Conservation (phyloP, 37 sponge, comb jelly and placozoan species). For the Cliona cf. orientalis region DNA sequence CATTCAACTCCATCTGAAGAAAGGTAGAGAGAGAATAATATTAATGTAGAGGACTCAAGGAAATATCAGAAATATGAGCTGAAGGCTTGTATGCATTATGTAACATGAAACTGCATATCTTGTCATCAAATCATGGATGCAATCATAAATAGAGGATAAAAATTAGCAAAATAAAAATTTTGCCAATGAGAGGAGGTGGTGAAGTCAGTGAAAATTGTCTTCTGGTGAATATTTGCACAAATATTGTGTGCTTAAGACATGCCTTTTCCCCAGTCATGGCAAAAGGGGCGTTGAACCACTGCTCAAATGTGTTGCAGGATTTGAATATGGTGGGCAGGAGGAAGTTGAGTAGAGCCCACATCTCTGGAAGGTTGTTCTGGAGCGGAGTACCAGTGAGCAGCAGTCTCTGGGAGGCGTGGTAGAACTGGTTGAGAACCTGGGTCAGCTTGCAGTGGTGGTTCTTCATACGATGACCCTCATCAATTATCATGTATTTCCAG, state of each 20-base stretch:
- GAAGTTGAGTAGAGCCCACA: conserved; percentile 99
- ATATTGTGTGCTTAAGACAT: not conserved
- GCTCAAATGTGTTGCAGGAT: conserved; percentile 93
- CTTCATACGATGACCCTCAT: conserved; percentile 99
- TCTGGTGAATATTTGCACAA: too few relatives aligned
- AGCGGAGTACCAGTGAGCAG: conserved; percentile 97
- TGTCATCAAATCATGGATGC: too few relatives aligned
- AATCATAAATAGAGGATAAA: too few relatives aligned
- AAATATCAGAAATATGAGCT: too few relatives aligned
- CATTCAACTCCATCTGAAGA: conserved; percentile 95
- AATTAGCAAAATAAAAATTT: too few relatives aligned
- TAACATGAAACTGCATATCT: too few relatives aligned
- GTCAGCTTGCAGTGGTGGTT: conserved; percentile 99
- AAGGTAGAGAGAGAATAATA: too few relatives aligned
- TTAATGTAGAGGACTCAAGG: too few relatives aligned
- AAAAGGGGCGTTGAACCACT: conserved; percentile 99
- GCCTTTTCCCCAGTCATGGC: conserved; percentile 99
- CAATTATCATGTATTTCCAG: conserved; percentile 98
- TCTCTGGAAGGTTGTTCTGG: conserved; percentile 97
- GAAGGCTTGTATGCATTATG: too few relatives aligned
- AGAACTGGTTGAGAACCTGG: conserved; percentile 97
- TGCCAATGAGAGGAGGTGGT: too few relatives aligned
- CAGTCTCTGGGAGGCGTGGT: conserved; percentile 88
- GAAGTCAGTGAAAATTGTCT: too few relatives aligned
- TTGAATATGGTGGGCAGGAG: conserved; percentile 97